Evolutionary conservation across 2,113 vertebrate species (phyloP).

Genomic region (Picathartes gymnocephalus): DNA sequence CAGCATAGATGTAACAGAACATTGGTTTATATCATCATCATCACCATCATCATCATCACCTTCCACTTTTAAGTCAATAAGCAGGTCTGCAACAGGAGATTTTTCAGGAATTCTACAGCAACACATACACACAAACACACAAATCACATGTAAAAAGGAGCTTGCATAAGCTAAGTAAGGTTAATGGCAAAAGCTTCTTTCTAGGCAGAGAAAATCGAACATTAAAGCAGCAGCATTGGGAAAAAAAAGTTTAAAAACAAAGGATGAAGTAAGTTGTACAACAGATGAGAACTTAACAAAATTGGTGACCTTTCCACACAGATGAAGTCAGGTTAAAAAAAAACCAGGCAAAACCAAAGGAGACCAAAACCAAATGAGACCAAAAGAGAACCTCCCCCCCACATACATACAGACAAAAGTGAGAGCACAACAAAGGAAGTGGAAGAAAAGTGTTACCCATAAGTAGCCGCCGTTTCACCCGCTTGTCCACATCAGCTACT

Average conservation of each 20-base stretch:
- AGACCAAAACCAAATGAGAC: conserved; percentile 42
- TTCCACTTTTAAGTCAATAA: background rate
- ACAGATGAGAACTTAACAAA: conserved; percentile 47
- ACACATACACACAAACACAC: conserved; percentile 38
- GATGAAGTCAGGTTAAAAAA: conserved; percentile 44
- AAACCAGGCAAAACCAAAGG: conserved; percentile 22
- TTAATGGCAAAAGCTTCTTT: conserved; percentile 55
- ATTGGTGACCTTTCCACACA: conserved; percentile 44
- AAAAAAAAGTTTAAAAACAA: conserved; percentile 32
- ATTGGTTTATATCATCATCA: background rate
- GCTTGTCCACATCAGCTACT: conserved; percentile 99
- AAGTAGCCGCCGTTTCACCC: conserved; percentile 99
- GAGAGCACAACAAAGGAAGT: conserved; percentile 96
- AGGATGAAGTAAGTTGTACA: conserved; percentile 31
- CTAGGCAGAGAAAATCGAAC: conserved; percentile 40
- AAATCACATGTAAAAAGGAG: conserved; percentile 37
- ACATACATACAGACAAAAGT: conserved; percentile 77
- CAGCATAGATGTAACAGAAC: background rate
- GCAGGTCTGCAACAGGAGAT: background rate
- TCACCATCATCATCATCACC: background rate
- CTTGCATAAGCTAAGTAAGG: conserved; percentile 32
- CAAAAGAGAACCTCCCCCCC: conserved; percentile 45
- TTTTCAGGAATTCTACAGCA: background rate
- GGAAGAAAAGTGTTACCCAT: conserved; percentile 99
- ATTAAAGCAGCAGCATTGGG: conserved; percentile 29